Base-by-base conservation (phyloP, 2,797 vertebrate species). In the Aplochiton taeniatus region DNA sequence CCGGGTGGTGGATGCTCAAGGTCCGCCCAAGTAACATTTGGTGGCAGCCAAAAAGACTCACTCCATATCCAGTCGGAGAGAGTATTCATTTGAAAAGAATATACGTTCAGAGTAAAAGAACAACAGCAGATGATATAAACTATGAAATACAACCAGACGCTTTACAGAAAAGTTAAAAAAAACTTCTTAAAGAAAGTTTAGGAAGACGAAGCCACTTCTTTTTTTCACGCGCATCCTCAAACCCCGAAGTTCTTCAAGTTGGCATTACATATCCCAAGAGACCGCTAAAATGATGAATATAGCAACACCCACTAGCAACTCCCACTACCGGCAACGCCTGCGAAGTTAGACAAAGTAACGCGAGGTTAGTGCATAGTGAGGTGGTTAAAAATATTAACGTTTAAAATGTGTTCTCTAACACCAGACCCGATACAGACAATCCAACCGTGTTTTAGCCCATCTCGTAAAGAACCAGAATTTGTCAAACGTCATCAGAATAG, bases 1-100 rank as follows among this genome's bases (percentile, higher is more conserved):
- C 87, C 87, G 82, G 88, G 80, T 73, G 90, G 86, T 9, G 88
- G 81, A 71, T 88, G 69, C 72, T 93, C 94, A 72, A 98, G 76
- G 81, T 96, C 94, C 46, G 91, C 92, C 96, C 96, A 98, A 60
- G 93, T 95, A 63, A 96, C 94, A 89, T 97, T 97, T 74, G 89
- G 91, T 2, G 96, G 96, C 75, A 98, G 86, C 96, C 96, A 98
- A 79, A 97, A 98, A n/a, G 91, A 90, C 67, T 97, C 95, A 62
- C 86, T 95, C 96, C 96, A 98, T 73, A 98, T 83, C 93, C 95
- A 95, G 82, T 87, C 90, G 78, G 91, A 92, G 72, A 95, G 74
- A 75, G 79, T 51, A 51, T 42, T 62, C 60, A 62, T 62, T 62
- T 43, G 17, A 20, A 18, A 44, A 41, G 18, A n/a, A 54, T n/a